phyloP scores from a whole-genome alignment of 2,113 vertebrate species.

The Entelurus aequoreus region DNA sequence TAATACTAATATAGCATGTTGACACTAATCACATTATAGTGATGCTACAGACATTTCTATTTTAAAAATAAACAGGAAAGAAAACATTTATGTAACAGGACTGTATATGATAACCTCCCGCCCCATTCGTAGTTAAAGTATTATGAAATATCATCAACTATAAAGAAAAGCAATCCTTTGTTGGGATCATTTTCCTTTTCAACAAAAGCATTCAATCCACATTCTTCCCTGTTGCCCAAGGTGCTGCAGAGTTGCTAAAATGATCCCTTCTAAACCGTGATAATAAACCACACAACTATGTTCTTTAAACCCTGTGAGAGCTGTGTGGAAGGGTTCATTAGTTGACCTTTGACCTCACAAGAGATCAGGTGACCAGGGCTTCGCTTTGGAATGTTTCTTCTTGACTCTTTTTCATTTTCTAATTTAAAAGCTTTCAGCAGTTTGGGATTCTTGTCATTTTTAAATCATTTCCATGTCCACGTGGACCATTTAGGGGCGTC shows the following conservation, averaged over 20 bases:
- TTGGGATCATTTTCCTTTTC: neutral
- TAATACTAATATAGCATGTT: no score
- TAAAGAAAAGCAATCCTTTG: neutral
- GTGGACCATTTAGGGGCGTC: neutral
- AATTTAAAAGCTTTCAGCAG: slow-evolving; percentile 47
- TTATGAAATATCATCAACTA: neutral
- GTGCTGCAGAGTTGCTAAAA: slow-evolving; percentile 11
- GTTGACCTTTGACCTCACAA: slow-evolving; percentile 55
- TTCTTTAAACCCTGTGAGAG: slow-evolving; percentile 27
- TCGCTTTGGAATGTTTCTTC: slow-evolving; percentile 58
- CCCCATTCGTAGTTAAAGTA: neutral
- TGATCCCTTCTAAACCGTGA: slow-evolving; percentile 9
- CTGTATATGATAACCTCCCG: no score
- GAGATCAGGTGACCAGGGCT: slow-evolving; percentile 61
- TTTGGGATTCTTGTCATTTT: slow-evolving; percentile 37
- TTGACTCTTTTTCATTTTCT: slow-evolving; percentile 57
- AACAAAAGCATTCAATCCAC: neutral
- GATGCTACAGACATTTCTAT: no score
- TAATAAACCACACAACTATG: neutral
- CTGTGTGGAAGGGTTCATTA: slow-evolving; percentile 52
- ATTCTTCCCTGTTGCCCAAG: slow-evolving; percentile 8
- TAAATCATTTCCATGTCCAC: neutral
- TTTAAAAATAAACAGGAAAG: no score
- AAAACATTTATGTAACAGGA: no score
- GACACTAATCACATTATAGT: no score